Conservation (phyloP, 2,888 invertebrate genomes). For the Leptopterna dolabrata region DNA sequence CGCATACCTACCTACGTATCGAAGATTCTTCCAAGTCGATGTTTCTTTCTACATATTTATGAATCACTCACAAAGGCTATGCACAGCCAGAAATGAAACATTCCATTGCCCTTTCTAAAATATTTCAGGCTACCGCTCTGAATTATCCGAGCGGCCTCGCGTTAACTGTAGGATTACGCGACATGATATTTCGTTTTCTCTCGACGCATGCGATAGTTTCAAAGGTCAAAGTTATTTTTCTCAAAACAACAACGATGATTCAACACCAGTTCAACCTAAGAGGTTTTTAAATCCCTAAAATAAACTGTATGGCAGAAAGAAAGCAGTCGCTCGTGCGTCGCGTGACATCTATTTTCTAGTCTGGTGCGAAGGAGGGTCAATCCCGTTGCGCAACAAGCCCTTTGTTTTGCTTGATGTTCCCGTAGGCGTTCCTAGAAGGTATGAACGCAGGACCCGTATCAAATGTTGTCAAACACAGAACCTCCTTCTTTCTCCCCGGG, state of each 20-base stretch:
- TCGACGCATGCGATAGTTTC: background rate
- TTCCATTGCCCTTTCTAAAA: background rate
- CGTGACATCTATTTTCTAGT: background rate
- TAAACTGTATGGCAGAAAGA: background rate
- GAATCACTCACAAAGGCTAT: background rate
- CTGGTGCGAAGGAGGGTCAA: background rate
- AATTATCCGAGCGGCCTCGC: background rate
- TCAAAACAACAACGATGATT: background rate
- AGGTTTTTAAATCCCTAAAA: background rate
- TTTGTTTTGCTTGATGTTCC: conserved; percentile 23
- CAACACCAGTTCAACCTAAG: background rate
- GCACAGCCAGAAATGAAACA: background rate
- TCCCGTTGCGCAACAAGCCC: conserved; percentile 31
- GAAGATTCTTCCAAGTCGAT: too few relatives aligned
- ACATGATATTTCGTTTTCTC: background rate
- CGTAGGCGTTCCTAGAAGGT: background rate
- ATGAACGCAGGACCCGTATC: background rate
- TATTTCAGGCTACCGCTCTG: background rate
- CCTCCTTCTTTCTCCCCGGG: background rate
- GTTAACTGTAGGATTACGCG: background rate
- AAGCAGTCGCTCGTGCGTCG: background rate
- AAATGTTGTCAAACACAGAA: background rate
- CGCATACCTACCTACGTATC: too few relatives aligned
- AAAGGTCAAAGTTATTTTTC: background rate
- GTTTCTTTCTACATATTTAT: too few relatives aligned